phyloP scores from a whole-genome alignment of 2,797 vertebrate genomes.

The Schizothorax lantsangensis region DNA sequence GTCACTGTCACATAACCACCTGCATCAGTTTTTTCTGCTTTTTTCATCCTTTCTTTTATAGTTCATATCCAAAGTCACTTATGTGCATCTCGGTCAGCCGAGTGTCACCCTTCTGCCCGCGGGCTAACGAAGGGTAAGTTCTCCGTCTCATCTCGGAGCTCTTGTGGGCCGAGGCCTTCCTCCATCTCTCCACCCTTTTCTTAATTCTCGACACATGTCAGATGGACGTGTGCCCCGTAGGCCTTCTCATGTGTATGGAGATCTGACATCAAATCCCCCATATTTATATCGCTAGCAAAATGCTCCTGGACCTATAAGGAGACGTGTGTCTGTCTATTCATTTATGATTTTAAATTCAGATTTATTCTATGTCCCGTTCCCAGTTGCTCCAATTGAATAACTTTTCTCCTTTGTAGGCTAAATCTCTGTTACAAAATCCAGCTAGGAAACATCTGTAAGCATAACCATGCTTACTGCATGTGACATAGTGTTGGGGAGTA shows the following conservation, averaged over 20 bases:
- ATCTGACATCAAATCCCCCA: conserved; percentile 37
- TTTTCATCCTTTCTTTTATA: conserved; percentile 28
- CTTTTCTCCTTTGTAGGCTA: not conserved
- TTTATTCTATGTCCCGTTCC: not conserved
- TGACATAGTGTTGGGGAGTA: not conserved
- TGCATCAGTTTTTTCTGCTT: conserved; percentile 33
- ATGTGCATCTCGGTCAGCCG: conserved; percentile 23
- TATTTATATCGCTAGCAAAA: conserved; percentile 27
- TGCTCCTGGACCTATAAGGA: conserved; percentile 12
- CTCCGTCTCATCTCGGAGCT: conserved; percentile 32
- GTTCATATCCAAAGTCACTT: conserved; percentile 28
- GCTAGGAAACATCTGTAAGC: not conserved
- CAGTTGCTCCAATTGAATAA: not conserved
- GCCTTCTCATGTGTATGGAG: conserved; percentile 41
- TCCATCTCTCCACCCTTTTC: conserved; percentile 31
- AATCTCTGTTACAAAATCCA: not conserved
- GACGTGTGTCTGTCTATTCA: not conserved
- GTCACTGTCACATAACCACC: conserved; percentile 61
- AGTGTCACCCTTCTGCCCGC: conserved; percentile 12
- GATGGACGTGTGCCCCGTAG: conserved; percentile 28
- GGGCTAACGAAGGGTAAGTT: conserved; percentile 22
- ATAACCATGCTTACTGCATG: not conserved
- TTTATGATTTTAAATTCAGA: not conserved
- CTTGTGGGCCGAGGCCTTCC: conserved; percentile 27
- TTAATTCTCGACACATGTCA: conserved; percentile 61